Evolutionary conservation across 2,888 invertebrate genomes (phyloP).

Genomic region (Beris chalybata): DNA sequence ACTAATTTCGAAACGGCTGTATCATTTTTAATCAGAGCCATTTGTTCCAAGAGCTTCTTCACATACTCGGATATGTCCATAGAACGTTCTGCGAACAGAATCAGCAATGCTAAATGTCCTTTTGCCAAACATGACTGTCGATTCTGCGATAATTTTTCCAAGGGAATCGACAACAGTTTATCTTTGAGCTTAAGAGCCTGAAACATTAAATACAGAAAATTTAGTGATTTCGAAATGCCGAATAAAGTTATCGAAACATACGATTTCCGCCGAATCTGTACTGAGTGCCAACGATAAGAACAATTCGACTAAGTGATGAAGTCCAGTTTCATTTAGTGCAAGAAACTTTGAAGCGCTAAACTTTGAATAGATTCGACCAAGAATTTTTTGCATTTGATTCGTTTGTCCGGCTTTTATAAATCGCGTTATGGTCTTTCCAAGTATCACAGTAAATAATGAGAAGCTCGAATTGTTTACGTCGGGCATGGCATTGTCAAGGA

Average conservation of each 20-base stretch:
- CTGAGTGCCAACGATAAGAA: conserved; percentile 51
- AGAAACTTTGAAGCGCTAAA: conserved; percentile 61
- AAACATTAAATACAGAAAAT: conserved; percentile 26
- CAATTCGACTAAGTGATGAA: conserved; percentile 60
- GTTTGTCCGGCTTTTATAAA: conserved; percentile 40
- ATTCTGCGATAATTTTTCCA: conserved; percentile 50
- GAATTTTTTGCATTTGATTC: conserved; percentile 55
- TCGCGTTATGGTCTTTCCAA: conserved; percentile 53
- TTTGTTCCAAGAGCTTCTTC: conserved; percentile 49
- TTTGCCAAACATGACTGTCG: conserved; percentile 51
- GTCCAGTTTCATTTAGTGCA: conserved; percentile 60
- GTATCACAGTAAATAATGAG: conserved; percentile 56
- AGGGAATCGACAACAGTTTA: conserved; percentile 50
- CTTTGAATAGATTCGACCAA: conserved; percentile 63
- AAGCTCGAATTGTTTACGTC: conserved; percentile 57
- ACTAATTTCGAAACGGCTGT: conserved; percentile 47
- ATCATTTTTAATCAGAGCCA: conserved; percentile 47
- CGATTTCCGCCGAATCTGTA: conserved; percentile 46
- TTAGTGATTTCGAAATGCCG: not conserved
- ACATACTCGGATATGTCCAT: conserved; percentile 50
- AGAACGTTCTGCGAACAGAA: conserved; percentile 51
- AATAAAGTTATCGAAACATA: conserved; percentile 24
- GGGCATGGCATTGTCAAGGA: conserved; percentile 47
- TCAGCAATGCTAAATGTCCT: conserved; percentile 53
- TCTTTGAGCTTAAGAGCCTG: conserved; percentile 52